Percentiles rank a stretch among this genome's conserved stretches.
phyloP scores from a whole-genome alignment of 2,113 vertebrate genomes.

The Eurypyga helias region DNA sequence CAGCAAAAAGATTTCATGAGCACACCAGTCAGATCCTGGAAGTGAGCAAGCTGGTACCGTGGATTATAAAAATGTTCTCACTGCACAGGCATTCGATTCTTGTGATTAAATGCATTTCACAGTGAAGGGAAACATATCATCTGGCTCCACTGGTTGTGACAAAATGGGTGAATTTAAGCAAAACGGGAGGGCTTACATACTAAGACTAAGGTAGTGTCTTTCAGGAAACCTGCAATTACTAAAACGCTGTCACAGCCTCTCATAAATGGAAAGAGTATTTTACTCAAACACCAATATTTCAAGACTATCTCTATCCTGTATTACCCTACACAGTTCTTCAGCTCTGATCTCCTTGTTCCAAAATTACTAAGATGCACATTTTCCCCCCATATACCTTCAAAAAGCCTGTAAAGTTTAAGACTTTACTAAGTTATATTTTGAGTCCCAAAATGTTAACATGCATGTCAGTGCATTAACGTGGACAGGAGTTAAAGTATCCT shows the following conservation, averaged over 20 bases:
- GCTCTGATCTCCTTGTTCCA: background rate
- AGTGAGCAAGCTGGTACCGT: conserved; percentile 11
- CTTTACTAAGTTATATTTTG: background rate
- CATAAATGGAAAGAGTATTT: background rate
- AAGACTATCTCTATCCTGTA: background rate
- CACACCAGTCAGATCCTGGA: background rate
- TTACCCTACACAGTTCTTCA: background rate
- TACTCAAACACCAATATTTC: background rate
- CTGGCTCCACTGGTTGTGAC: background rate
- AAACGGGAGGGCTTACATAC: background rate
- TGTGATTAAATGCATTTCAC: conserved; percentile 18
- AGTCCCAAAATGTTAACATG: background rate
- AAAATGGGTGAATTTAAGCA: background rate
- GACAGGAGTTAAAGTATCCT: background rate
- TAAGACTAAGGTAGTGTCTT: background rate
- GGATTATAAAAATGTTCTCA: conserved; percentile 29
- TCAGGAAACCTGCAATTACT: background rate
- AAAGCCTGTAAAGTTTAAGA: background rate
- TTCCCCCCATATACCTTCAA: background rate
- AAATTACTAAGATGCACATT: background rate
- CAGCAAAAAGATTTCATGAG: conserved; percentile 40
- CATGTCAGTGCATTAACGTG: fast-evolving
- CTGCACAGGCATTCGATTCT: background rate
- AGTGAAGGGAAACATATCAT: background rate
- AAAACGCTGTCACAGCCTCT: background rate